These are phyloP conservation scores for Chaetura pelagica DNA, from an alignment of 2,113 vertebrate genomes.

Conservation along the genomic window DNA sequence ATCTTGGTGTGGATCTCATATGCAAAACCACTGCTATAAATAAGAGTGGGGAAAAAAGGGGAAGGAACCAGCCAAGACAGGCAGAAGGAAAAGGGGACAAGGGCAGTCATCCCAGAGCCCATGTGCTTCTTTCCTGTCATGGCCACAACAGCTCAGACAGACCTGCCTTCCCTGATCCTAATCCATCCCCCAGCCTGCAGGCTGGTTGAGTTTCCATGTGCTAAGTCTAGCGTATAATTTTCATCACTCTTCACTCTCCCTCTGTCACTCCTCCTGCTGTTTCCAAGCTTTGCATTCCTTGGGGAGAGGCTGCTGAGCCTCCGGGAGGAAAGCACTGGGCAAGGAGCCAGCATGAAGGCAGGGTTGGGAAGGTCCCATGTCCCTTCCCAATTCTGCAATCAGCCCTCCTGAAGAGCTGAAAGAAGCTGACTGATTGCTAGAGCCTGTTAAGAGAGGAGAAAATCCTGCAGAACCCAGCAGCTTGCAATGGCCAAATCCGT, in stretches of 20 bases:
- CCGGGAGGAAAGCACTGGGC: not conserved
- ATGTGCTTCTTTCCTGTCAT: not conserved
- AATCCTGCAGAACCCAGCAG: not conserved
- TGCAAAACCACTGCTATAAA: constrained; percentile 55
- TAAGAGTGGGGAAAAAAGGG: constrained; percentile 16
- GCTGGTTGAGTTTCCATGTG: not conserved
- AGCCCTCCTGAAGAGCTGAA: not conserved
- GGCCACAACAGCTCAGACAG: not conserved
- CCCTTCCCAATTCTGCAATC: not conserved
- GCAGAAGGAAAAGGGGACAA: not conserved
- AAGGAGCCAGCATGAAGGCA: not conserved
- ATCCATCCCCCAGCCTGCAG: not conserved
- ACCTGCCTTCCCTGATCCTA: not conserved
- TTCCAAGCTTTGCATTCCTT: not conserved
- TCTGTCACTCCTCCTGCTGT: not conserved
- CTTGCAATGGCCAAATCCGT: rapidly evolving
- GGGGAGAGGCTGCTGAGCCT: not conserved
- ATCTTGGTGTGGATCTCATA: constrained; percentile 34
- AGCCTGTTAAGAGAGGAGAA: not conserved
- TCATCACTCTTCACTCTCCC: not conserved
- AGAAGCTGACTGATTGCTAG: not conserved
- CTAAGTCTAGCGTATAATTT: not conserved
- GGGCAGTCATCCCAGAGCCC: not conserved
- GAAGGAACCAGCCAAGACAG: constrained; percentile 28
- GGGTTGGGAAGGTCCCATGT: not conserved